These are phyloP conservation scores for Lophura nycthemera DNA, from an alignment of 2,113 vertebrate genomes.

Conservation along the genomic window DNA sequence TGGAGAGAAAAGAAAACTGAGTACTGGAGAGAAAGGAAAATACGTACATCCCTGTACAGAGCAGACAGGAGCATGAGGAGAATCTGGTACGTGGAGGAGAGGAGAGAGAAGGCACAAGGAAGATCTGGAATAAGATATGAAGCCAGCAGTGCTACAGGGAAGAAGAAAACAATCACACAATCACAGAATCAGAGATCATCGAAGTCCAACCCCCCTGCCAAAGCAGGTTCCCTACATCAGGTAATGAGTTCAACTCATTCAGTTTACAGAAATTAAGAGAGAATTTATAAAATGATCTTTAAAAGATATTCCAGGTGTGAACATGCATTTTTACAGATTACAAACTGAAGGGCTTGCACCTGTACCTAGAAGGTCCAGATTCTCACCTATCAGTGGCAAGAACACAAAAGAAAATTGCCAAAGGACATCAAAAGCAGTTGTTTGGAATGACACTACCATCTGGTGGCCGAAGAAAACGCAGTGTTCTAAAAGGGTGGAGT, in stretches of 20 bases:
- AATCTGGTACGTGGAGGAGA: neutral
- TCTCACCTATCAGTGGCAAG: neutral
- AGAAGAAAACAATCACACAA: neutral
- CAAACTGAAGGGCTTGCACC: neutral
- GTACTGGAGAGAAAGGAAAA: neutral
- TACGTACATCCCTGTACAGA: rapidly evolving
- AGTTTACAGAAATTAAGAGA: neutral
- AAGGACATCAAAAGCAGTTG: neutral
- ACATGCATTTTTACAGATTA: neutral
- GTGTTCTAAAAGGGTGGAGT: neutral
- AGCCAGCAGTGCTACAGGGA: neutral
- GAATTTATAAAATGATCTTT: neutral
- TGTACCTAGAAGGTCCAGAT: neutral
- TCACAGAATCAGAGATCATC: too few relatives aligned
- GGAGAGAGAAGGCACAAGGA: neutral
- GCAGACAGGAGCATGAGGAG: neutral
- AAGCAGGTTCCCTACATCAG: too few relatives aligned
- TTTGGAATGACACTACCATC: conserved; percentile 40
- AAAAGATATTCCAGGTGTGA: neutral
- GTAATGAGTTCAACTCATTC: neutral
- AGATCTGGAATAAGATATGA: neutral
- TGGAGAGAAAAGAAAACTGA: neutral
- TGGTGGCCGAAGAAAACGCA: conserved; percentile 1
- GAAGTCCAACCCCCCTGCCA: too few relatives aligned
- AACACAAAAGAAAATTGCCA: neutral